phyloP scores from a whole-genome alignment of 2,797 vertebrate species.

The Podarcis lilfordi region DNA sequence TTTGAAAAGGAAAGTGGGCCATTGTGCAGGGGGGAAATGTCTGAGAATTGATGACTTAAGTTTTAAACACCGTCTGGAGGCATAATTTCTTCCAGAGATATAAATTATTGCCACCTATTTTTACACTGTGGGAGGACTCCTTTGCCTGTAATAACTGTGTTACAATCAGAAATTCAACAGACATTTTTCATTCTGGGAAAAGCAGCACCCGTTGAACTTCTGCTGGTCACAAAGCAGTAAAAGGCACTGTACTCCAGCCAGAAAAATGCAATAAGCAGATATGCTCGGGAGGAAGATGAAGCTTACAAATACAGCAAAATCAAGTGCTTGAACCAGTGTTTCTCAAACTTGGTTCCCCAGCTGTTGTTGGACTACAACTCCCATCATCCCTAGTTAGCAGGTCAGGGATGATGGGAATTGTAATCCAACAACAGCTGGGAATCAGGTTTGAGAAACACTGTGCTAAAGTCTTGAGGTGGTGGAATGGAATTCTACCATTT shows the following conservation, averaged over 20 bases:
- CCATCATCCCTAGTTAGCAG: too few relatives aligned
- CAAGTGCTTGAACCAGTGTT: too few relatives aligned
- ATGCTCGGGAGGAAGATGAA: neutral
- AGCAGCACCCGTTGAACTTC: neutral
- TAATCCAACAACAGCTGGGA: too few relatives aligned
- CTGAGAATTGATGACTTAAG: neutral
- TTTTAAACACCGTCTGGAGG: constrained; percentile 20
- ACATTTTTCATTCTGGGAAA: neutral
- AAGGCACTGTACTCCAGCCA: neutral
- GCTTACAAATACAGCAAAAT: neutral
- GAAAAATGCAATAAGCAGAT: neutral
- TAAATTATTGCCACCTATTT: neutral
- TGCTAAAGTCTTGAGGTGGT: neutral
- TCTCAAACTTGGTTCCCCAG: too few relatives aligned
- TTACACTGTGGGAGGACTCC: neutral
- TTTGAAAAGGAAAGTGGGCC: constrained; percentile 22
- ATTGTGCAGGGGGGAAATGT: constrained; percentile 24
- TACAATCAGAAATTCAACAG: constrained; percentile 11
- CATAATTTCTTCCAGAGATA: constrained; percentile 5
- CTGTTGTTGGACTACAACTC: too few relatives aligned
- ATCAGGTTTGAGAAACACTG: too few relatives aligned
- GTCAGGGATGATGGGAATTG: too few relatives aligned
- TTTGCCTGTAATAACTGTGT: neutral
- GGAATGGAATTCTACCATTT: neutral
- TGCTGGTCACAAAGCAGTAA: neutral